Evolutionary conservation across 2,797 vertebrate species (phyloP).

Genomic region (Gastrophryne carolinensis): DNA sequence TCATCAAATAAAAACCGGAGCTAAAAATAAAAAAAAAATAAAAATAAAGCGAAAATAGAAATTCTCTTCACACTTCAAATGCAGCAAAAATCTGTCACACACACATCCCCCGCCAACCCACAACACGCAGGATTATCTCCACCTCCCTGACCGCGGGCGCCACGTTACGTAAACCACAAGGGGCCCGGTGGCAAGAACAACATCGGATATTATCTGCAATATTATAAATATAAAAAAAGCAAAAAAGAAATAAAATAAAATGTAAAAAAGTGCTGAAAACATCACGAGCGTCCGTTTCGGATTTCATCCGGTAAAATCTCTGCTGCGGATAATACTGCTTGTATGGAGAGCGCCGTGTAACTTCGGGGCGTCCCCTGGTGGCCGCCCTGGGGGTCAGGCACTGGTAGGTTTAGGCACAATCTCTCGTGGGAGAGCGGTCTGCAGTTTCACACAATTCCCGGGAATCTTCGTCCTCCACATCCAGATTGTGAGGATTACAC

Average conservation of each 20-base stretch:
- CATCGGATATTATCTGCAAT: slow-evolving; percentile 7
- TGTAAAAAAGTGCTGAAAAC: slow-evolving; percentile 65
- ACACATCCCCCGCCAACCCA: no score
- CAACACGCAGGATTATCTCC: no score
- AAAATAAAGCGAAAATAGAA: slow-evolving; percentile 11
- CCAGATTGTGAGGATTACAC: no score
- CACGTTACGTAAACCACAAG: background rate
- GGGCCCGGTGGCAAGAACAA: background rate
- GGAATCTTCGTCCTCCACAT: no score
- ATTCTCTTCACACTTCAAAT: slow-evolving; percentile 6
- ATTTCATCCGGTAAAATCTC: slow-evolving; percentile 68
- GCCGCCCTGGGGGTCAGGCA: no score
- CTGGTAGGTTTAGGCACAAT: no score
- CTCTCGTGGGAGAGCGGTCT: no score
- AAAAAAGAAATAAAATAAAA: background rate
- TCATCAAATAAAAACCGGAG: no score
- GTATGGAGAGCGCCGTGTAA: background rate
- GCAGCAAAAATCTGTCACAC: background rate
- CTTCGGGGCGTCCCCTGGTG: background rate
- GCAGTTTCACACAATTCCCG: no score
- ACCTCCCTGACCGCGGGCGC: background rate
- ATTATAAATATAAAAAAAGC: slow-evolving; percentile 57
- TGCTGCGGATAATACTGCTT: slow-evolving; percentile 68
- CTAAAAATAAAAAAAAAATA: no score
- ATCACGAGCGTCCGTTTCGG: slow-evolving; percentile 59